These are phyloP conservation scores for Coronaproctus castanopsis DNA, from an alignment of 2,888 invertebrate genomes.

Conservation along the genomic window DNA sequence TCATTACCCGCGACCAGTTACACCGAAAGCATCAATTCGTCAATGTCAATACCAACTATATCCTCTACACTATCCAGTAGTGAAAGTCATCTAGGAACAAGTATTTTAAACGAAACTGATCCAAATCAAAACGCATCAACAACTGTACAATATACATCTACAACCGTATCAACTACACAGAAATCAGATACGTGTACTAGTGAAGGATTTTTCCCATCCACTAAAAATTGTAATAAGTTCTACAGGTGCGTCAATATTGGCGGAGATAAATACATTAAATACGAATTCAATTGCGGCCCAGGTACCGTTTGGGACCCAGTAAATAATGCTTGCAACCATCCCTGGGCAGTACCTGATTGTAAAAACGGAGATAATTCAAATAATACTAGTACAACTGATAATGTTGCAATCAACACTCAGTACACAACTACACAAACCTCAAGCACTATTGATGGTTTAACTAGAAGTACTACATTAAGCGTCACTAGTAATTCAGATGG, in stretches of 20 bases:
- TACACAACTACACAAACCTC: slow-evolving; percentile 17
- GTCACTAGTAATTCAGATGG: neutral
- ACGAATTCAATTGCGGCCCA: slow-evolving; percentile 40
- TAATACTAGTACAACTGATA: neutral
- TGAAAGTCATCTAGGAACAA: slow-evolving; percentile 10
- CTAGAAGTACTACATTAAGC: neutral
- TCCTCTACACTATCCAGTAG: too few species aligned
- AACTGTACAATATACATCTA: neutral
- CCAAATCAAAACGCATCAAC: slow-evolving; percentile 4
- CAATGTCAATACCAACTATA: too few species aligned
- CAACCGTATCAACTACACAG: slow-evolving; percentile 6
- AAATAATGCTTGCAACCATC: slow-evolving; percentile 39
- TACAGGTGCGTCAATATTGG: slow-evolving; percentile 40
- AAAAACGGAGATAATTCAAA: neutral
- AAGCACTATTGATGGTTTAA: neutral
- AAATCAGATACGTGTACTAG: slow-evolving; percentile 27
- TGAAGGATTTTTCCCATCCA: slow-evolving; percentile 42
- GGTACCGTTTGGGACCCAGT: slow-evolving; percentile 49
- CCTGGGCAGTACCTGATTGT: slow-evolving; percentile 29
- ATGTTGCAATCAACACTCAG: slow-evolving; percentile 13
- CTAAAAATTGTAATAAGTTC: slow-evolving; percentile 39
- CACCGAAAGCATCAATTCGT: too few species aligned
- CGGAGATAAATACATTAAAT: slow-evolving; percentile 30
- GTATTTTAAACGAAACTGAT: slow-evolving; percentile 15
- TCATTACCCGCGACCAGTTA: too few species aligned